phyloP scores from a whole-genome alignment of 2,797 vertebrate genomes.

The Sebastiscus albofasciatus region DNA sequence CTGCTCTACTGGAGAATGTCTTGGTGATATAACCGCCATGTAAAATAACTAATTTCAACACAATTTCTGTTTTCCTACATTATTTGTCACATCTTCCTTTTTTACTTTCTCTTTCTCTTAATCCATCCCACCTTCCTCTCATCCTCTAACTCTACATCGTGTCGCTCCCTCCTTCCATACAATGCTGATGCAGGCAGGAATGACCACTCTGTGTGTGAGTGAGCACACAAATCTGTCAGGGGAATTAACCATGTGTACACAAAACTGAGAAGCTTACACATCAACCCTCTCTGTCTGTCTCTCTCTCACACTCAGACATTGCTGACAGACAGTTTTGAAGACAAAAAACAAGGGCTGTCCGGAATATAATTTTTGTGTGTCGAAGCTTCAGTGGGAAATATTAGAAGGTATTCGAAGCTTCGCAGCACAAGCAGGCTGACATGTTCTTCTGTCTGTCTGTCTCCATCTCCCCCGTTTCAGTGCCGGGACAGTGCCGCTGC shows the following conservation, averaged over 20 bases:
- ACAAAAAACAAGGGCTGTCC: neutral
- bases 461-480: too few species aligned
- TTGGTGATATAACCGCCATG: conserved; percentile 1
- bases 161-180: conserved; percentile 37
- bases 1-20: conserved; percentile 5
- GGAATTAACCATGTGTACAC: conserved; percentile 84
- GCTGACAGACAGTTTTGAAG: conserved; percentile 12
- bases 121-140: conserved; percentile 23
- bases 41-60: neutral
- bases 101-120: conserved; percentile 16
- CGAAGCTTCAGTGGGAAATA: too few species aligned
- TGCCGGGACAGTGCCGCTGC: too few species aligned
- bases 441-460: too few species aligned
- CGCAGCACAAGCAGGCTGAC: too few species aligned
- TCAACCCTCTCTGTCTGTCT: conserved; percentile 17
- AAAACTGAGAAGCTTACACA: conserved; percentile 51
- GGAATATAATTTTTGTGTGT: too few species aligned
- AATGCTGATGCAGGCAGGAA: conserved; percentile 80
- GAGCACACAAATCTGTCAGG: conserved; percentile 86
- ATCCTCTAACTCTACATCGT: conserved; percentile 19
- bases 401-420: too few species aligned
- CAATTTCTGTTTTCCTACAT: neutral
- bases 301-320: conserved; percentile 7
- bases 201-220: conserved; percentile 79
- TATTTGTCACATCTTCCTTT: neutral